Conservation (phyloP, 2,113 vertebrate species). For the Steatornis caripensis region DNA sequence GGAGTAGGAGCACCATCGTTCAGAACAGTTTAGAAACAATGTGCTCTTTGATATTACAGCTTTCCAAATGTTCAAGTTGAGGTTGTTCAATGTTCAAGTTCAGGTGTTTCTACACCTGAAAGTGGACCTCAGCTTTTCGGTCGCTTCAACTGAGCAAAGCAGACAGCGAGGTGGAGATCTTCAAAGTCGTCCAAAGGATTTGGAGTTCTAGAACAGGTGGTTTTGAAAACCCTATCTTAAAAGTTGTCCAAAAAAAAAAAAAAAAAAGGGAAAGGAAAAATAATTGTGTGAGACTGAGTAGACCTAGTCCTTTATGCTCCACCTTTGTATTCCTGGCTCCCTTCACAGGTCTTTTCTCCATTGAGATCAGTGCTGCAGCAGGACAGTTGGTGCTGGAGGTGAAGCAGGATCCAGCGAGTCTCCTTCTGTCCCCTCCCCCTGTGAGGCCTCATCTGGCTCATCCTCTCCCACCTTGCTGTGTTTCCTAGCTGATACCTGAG, state of each 20-base stretch:
- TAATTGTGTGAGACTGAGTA: neutral
- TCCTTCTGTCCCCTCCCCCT: neutral
- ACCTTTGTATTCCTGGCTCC: neutral
- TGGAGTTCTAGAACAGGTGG: neutral
- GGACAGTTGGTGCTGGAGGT: neutral
- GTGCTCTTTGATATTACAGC: neutral
- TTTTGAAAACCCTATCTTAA: neutral
- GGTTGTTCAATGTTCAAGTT: neutral
- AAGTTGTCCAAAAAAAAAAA: neutral
- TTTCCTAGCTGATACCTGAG: neutral
- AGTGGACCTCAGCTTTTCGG: neutral
- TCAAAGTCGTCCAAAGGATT: neutral
- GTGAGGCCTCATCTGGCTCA: neutral
- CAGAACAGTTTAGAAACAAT: neutral
- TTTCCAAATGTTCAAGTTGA: neutral
- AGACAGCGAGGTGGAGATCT: neutral
- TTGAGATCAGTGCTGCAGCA: neutral
- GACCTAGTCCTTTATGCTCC: neutral
- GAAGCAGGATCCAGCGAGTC: neutral
- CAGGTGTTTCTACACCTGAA: neutral
- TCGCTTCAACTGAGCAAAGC: neutral
- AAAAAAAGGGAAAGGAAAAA: neutral
- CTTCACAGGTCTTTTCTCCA: neutral
- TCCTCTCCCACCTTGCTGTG: neutral
- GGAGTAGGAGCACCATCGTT: neutral